Conservation (phyloP, 2,888 invertebrate species). For the Limnephilus auricula region DNA sequence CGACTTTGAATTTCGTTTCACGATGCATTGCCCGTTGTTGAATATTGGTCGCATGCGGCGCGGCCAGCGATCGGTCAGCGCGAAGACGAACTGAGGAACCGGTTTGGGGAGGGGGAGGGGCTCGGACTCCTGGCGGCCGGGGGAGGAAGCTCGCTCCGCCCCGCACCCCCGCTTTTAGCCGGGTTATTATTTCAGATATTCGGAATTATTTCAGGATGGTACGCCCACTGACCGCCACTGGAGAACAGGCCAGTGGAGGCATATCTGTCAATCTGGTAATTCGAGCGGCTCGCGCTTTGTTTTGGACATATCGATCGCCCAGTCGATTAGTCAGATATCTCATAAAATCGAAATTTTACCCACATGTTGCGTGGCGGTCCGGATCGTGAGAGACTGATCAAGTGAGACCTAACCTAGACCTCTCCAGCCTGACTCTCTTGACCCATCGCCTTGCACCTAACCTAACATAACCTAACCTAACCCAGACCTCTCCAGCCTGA, state of each 20-base stretch:
- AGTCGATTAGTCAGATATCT: too few relatives aligned
- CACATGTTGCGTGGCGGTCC: too few relatives aligned
- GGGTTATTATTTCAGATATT: neutral
- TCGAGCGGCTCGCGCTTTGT: neutral
- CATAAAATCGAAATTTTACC: too few relatives aligned
- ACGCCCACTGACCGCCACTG: neutral
- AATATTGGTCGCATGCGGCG: conserved; percentile 49
- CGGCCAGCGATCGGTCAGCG: conserved; percentile 40
- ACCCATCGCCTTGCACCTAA: too few relatives aligned
- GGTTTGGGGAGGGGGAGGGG: conserved; percentile 9
- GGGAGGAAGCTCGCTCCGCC: neutral
- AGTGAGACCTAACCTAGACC: too few relatives aligned
- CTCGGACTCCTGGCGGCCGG: neutral
- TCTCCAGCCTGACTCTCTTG: too few relatives aligned
- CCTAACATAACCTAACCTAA: too few relatives aligned
- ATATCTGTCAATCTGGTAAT: neutral
- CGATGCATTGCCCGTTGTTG: conserved; percentile 49
- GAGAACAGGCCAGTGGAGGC: neutral
- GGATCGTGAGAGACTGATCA: too few relatives aligned
- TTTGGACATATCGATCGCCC: too few relatives aligned
- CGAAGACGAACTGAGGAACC: conserved; percentile 10
- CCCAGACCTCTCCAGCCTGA: too few relatives aligned
- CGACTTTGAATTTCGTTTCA: conserved; percentile 39
- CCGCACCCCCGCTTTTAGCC: neutral
- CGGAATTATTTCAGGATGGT: neutral